Conservation (phyloP, 2,797 vertebrate species). For the Epinephelus coioides region DNA sequence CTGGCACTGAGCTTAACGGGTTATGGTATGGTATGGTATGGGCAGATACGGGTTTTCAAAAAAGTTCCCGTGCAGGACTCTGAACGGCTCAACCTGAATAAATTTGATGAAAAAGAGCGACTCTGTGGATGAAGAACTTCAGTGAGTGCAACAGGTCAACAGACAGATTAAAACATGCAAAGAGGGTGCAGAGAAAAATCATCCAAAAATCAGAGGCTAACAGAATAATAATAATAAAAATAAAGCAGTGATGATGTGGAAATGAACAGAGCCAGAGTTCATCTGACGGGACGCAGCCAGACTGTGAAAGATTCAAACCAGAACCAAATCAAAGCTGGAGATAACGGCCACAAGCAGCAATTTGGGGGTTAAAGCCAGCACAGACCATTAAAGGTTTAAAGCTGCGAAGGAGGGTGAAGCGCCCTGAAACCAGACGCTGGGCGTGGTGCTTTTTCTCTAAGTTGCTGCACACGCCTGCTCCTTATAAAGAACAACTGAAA, state of each 20-base stretch:
- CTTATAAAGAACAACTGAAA: too few species aligned
- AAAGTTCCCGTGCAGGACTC: too few species aligned
- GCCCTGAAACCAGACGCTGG: too few species aligned
- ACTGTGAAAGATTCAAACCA: not conserved
- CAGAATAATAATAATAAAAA: not conserved
- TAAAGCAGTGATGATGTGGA: not conserved
- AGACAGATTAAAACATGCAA: slow-evolving; percentile 20
- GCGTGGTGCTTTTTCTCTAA: too few species aligned
- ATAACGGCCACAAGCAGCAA: too few species aligned
- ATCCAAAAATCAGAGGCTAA: not conserved
- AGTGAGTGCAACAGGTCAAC: not conserved
- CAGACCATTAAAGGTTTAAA: too few species aligned
- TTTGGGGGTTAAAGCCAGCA: too few species aligned
- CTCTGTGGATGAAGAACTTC: not conserved
- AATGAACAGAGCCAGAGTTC: not conserved
- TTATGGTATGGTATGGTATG: too few species aligned
- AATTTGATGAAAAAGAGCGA: not conserved
- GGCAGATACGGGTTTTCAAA: too few species aligned
- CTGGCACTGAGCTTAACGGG: too few species aligned
- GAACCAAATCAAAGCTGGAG: not conserved
- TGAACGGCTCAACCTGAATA: not conserved
- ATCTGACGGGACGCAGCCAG: not conserved
- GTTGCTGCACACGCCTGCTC: too few species aligned
- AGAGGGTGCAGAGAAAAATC: not conserved
- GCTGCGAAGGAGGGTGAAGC: too few species aligned